phyloP scores from a whole-genome alignment of 2,113 vertebrate genomes.

The Sapajus apella region DNA sequence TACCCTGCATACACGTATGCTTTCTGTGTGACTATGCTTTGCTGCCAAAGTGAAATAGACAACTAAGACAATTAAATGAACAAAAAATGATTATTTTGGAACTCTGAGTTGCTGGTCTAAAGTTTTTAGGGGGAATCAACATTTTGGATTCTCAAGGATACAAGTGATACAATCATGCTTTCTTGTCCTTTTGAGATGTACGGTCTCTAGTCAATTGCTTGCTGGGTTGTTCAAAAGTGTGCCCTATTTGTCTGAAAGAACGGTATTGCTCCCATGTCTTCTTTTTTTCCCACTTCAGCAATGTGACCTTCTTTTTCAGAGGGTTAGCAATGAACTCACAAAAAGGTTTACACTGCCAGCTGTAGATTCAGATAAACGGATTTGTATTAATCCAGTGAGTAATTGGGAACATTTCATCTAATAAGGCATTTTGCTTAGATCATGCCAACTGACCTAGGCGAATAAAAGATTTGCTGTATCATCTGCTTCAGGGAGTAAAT shows the following conservation, averaged over 20 bases:
- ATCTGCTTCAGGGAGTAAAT: conserved; percentile 56
- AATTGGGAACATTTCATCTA: conserved; percentile 70
- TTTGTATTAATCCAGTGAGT: conserved; percentile 70
- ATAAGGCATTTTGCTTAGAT: conserved; percentile 67
- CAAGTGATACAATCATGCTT: background rate
- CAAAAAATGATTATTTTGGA: background rate
- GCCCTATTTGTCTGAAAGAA: background rate
- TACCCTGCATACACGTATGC: background rate
- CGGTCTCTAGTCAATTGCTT: background rate
- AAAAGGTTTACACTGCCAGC: conserved; percentile 33
- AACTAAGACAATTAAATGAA: background rate
- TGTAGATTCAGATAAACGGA: conserved; percentile 66
- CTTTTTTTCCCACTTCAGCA: background rate
- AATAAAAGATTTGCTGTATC: conserved; percentile 60
- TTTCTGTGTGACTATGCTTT: background rate
- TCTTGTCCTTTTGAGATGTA: background rate
- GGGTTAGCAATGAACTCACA: conserved; percentile 48
- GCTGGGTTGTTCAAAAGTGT: background rate
- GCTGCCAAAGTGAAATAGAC: background rate
- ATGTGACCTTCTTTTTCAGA: conserved; percentile 46
- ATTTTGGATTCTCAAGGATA: background rate
- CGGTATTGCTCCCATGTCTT: background rate
- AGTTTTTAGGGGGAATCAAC: background rate
- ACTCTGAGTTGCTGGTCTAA: background rate
- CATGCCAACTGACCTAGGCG: conserved; percentile 55